Evolutionary conservation across 2,113 vertebrate species (phyloP), one percentile per base, ranked within the genome.

Genomic region (Charadrius vociferus): DNA sequence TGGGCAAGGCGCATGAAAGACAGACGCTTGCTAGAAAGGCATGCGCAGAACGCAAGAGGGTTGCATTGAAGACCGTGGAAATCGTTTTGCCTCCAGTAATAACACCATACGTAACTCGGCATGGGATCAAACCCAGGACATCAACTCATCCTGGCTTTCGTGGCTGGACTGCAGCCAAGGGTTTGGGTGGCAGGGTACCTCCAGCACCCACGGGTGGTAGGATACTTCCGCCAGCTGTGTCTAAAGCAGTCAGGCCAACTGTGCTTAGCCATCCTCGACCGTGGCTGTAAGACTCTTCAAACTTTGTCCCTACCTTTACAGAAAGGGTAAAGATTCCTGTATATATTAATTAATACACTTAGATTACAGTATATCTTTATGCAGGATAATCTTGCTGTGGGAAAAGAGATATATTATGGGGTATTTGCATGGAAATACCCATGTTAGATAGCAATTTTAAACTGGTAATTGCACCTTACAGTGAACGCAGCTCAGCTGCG

Each of bases 41-140:
- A 21, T 70, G 30, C 0, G 72, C 68, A 5, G 97, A 98, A 73
- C 85, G 74, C 3, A 96, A 36, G 34, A 77, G 92, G 92, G 22
- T 97, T 34, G 90, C 97, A 7, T 23, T 98, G 91, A 99, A 98
- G 85, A 98, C 98, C 0, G 58, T 96, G 9, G 95, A 98, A 47
- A 97, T 99, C 3, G 66, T 98, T 37, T 89, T 99, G 59, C 98
- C 99, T 77, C 96, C 98, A 1, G 90, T 97, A 39, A 58, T 96
- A 67, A 72, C 98, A 62, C 98, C 98, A 0, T 93, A 93, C 12
- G 30, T 68, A 11, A 61, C 52, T 26, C 45, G 77, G 3, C 81
- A 88, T 29, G 83, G 45, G 72, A 81, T 62, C 83, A 96, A 86
- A 58, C 9, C 73, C 15, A 80, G 49, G 50, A 32, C 78, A 50